A percentile compares a stretch with the other conserved stretches of the same genome.
These are phyloP conservation scores for Ciconia stormi DNA, from an alignment of 2,113 vertebrate species.

Conservation along the genomic window DNA sequence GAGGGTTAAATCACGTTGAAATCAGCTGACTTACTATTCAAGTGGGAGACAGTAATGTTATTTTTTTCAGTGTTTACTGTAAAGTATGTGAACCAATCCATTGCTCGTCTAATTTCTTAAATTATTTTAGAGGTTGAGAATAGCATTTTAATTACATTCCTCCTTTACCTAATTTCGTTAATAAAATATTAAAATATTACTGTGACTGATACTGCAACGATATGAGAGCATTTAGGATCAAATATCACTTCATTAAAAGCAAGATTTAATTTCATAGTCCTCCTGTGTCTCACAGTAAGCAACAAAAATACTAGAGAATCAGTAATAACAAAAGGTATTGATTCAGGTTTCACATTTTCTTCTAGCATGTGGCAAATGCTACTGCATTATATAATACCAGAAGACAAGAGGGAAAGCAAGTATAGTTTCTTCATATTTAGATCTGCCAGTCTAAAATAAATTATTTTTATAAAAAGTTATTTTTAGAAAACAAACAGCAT, in stretches of 20 bases:
- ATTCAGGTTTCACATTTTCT: neutral
- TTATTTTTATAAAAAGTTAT: neutral
- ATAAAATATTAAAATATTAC: neutral
- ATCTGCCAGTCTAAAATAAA: neutral
- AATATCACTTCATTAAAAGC: neutral
- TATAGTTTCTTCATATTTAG: neutral
- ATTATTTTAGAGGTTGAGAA: neutral
- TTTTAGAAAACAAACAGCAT: neutral
- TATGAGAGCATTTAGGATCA: neutral
- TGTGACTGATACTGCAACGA: neutral
- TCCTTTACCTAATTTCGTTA: slow-evolving; percentile 10
- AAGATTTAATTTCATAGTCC: neutral
- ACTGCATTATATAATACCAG: neutral
- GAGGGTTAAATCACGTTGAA: neutral
- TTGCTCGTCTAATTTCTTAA: neutral
- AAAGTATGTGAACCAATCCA: neutral
- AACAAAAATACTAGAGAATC: neutral
- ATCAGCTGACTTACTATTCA: neutral
- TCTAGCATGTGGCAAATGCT: neutral
- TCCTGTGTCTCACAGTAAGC: neutral
- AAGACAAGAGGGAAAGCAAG: neutral
- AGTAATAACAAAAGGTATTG: neutral
- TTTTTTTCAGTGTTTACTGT: neutral
- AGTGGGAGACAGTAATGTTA: neutral
- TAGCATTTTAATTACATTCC: slow-evolving; percentile 2